A percentile compares a stretch with the other conserved stretches of the same genome.
These are phyloP conservation scores for Stenchaetothrips biformis DNA, from an alignment of 2,888 invertebrate genomes.

Conservation along the genomic window DNA sequence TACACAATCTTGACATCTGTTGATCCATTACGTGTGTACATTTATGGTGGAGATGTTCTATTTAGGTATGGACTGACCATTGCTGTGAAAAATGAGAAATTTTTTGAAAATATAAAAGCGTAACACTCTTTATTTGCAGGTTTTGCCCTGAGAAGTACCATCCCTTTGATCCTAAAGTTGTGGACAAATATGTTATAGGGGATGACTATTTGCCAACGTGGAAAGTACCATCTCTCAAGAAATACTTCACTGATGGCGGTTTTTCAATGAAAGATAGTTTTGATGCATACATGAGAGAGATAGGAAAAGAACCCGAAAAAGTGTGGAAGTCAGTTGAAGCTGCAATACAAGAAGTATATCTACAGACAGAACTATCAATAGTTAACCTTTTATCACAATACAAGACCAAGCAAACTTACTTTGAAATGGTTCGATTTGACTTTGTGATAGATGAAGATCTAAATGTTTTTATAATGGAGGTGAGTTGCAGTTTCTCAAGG, in stretches of 20 bases:
- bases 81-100: slow-evolving; percentile 29
- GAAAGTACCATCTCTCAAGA: slow-evolving; percentile 75
- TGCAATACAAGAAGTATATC: slow-evolving; percentile 64
- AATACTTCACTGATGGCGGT: slow-evolving; percentile 64
- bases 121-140: slow-evolving; percentile 49
- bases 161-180: slow-evolving; percentile 74
- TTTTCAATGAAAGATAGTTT: slow-evolving; percentile 83
- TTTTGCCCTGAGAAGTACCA: slow-evolving; percentile 86
- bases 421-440: slow-evolving; percentile 93
- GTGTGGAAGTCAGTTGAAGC: slow-evolving; percentile 79
- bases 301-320: slow-evolving; percentile 61
- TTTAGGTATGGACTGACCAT: slow-evolving; percentile 60
- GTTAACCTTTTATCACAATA: slow-evolving; percentile 54
- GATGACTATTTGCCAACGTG: slow-evolving; percentile 93
- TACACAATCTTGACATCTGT: slow-evolving; percentile 89
- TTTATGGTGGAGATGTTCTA: slow-evolving; percentile 82
- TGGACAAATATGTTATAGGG: slow-evolving; percentile 89
- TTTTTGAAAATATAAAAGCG: background rate
- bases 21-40: slow-evolving; percentile 82
- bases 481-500: slow-evolving; percentile 38
- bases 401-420: slow-evolving; percentile 65
- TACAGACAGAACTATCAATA: slow-evolving; percentile 68
- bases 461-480: slow-evolving; percentile 82
- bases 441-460: slow-evolving; percentile 83
- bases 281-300: slow-evolving; percentile 60